phyloP scores from a whole-genome alignment of 2,113 vertebrate genomes.

The Bos taurus region ARS-UCD2.0 NC_037342.1:24561001-24561500 shows the following conservation, averaged over 20 bases:
- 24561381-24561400: background rate
- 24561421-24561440: background rate
- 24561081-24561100: background rate
- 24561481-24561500: background rate
- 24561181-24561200: too few relatives aligned
- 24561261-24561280: background rate
- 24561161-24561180: background rate
- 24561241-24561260: background rate
- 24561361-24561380: background rate
- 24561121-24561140: background rate
- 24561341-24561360: background rate
- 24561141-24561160: background rate
- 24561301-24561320: background rate
- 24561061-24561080: background rate
- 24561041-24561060: background rate
- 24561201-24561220: background rate
- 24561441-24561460: background rate
- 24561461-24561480: background rate
- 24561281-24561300: background rate
- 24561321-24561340: background rate
- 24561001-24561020: background rate
- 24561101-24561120: background rate
- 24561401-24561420: background rate
- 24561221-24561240: background rate
- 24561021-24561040: background rate